Conservation (phyloP, 1,140 invertebrate genomes). For the Pomacea maculata region DNA sequence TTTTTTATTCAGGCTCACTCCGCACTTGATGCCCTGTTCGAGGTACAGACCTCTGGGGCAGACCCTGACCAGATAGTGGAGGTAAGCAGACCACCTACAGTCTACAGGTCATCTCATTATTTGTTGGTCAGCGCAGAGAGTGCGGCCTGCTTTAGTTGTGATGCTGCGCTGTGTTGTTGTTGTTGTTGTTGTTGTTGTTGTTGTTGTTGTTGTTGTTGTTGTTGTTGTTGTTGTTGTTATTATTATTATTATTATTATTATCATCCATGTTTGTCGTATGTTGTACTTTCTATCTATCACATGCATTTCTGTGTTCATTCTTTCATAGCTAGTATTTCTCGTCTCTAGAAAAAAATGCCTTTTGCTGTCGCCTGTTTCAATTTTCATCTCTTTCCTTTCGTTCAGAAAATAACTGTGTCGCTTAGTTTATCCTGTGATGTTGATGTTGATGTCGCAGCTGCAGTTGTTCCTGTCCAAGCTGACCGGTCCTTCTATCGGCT, state of each 20-base stretch:
- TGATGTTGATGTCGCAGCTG: slow-evolving; percentile 23
- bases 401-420: not conserved
- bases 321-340: not conserved
- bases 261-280: too few relatives aligned
- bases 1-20: not conserved
- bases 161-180: too few relatives aligned
- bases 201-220: too few relatives aligned
- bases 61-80: not conserved
- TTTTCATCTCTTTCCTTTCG: not conserved
- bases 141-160: too few relatives aligned
- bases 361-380: not conserved
- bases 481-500: slow-evolving; percentile 30
- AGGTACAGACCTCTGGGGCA: not conserved
- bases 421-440: not conserved
- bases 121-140: too few relatives aligned
- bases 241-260: too few relatives aligned
- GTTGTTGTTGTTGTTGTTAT: too few relatives aligned
- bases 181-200: too few relatives aligned
- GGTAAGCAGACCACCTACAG: not conserved
- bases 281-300: too few relatives aligned
- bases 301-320: too few relatives aligned
- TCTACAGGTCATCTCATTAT: too few relatives aligned
- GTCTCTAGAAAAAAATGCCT: not conserved
- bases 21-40: not conserved
- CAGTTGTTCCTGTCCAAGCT: slow-evolving; percentile 36